These are phyloP conservation scores for Rhopalosiphum nymphaeae DNA, from an alignment of 2,888 invertebrate species.

Conservation along the genomic window DNA sequence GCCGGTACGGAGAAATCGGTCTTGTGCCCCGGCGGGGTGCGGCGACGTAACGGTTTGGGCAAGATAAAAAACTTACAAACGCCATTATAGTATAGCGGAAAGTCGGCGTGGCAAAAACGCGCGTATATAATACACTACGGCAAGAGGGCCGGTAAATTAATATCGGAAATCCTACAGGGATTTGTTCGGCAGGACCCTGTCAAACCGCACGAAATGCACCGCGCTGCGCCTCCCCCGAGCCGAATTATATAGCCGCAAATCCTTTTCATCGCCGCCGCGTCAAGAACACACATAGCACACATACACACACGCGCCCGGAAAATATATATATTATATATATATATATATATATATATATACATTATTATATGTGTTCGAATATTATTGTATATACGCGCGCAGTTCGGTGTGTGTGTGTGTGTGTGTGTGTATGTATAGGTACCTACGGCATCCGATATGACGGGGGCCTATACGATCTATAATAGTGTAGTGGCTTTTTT, in stretches of 20 bases:
- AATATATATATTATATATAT: not conserved
- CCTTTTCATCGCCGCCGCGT: slow-evolving; percentile 30
- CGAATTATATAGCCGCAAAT: slow-evolving; percentile 34
- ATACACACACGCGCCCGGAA: not conserved
- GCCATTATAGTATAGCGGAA: not conserved
- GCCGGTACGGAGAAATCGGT: not conserved
- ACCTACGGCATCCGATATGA: not conserved
- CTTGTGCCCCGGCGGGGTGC: not conserved
- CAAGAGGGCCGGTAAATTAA: slow-evolving; percentile 48
- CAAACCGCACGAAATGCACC: slow-evolving; percentile 29
- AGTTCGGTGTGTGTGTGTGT: not conserved
- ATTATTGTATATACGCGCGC: not conserved
- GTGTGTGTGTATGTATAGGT: not conserved
- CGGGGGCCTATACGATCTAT: not conserved
- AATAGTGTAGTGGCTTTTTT: slow-evolving; percentile 5
- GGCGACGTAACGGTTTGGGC: not conserved
- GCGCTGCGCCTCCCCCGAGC: not conserved
- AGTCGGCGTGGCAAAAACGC: not conserved
- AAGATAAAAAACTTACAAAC: not conserved
- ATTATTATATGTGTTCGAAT: not conserved
- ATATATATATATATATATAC: not conserved
- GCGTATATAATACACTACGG: not conserved
- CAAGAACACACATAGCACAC: not conserved
- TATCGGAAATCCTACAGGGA: slow-evolving; percentile 45
- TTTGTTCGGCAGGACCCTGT: slow-evolving; percentile 21